These are phyloP conservation scores for Chrosomus eos DNA, from an alignment of 2,797 vertebrate genomes.

Conservation along the genomic window DNA sequence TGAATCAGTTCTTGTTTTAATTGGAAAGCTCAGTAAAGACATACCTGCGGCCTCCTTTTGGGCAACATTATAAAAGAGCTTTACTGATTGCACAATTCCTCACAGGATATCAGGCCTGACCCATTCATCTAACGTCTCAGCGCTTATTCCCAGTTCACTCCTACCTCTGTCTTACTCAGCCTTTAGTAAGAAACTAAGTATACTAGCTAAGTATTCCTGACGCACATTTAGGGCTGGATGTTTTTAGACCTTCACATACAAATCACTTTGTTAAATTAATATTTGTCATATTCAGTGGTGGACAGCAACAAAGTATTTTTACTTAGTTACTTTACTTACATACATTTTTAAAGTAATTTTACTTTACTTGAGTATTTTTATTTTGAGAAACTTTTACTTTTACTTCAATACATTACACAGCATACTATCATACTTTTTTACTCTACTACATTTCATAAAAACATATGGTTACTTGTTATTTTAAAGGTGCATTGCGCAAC, in stretches of 20 bases:
- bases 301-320: too few relatives aligned
- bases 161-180: conserved; percentile 18
- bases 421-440: too few relatives aligned
- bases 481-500: too few relatives aligned
- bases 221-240: background rate
- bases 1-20: conserved; percentile 19
- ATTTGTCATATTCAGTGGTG: background rate
- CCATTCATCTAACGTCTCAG: conserved; percentile 37
- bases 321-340: too few relatives aligned
- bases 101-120: conserved; percentile 46
- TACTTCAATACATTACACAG: too few relatives aligned
- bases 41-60: conserved; percentile 41
- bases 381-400: too few relatives aligned
- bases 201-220: background rate
- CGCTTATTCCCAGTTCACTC: conserved; percentile 47
- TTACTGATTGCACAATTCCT: conserved; percentile 44
- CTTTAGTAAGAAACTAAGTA: background rate
- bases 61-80: conserved; percentile 38
- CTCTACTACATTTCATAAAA: too few relatives aligned
- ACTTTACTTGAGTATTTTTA: too few relatives aligned
- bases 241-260: background rate
- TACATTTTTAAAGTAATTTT: too few relatives aligned
- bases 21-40: conserved; percentile 15
- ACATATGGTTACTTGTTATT: too few relatives aligned
- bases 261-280: background rate